Percentiles rank a stretch among this genome's conserved stretches.
These are phyloP conservation scores for Dexiosoma caninum DNA, from an alignment of 2,888 invertebrate genomes.

Conservation along the genomic window DNA sequence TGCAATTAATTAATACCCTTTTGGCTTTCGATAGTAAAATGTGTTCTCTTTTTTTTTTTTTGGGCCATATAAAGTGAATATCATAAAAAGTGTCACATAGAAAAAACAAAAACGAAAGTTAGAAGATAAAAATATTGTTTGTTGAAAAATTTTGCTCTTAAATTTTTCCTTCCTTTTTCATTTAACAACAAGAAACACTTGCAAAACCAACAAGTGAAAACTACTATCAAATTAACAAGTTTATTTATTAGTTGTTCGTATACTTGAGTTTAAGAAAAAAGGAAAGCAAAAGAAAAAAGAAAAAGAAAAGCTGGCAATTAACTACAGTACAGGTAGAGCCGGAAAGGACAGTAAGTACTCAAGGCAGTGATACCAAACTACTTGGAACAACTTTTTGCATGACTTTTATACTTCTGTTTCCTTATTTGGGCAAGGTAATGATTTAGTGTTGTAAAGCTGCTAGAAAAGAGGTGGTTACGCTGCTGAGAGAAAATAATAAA, in stretches of 20 bases:
- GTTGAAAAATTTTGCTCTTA: not conserved
- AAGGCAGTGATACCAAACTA: slow-evolving; percentile 6
- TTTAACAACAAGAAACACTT: not conserved
- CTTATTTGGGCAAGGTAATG: not conserved
- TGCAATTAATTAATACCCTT: too few relatives aligned
- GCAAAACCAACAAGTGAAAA: slow-evolving; percentile 37
- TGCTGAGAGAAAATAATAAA: not conserved
- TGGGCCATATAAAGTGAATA: too few relatives aligned
- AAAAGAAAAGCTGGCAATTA: slow-evolving; percentile 24
- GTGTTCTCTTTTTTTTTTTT: too few relatives aligned
- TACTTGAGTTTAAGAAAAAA: slow-evolving; percentile 12
- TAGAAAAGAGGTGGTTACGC: not conserved
- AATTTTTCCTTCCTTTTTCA: not conserved
- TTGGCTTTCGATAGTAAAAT: too few relatives aligned
- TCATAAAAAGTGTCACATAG: not conserved
- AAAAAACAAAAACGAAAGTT: not conserved
- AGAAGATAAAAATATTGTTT: not conserved
- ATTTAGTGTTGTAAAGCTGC: not conserved
- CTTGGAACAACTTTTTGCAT: not conserved
- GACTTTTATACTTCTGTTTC: not conserved
- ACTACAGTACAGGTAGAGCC: slow-evolving; percentile 18
- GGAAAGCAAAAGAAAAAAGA: too few relatives aligned
- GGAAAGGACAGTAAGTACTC: not conserved
- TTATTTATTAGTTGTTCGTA: slow-evolving; percentile 19
- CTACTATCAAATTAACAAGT: slow-evolving; percentile 41